These are phyloP conservation scores for Actias luna DNA, from an alignment of 2,888 invertebrate genomes.

Conservation along the genomic window DNA sequence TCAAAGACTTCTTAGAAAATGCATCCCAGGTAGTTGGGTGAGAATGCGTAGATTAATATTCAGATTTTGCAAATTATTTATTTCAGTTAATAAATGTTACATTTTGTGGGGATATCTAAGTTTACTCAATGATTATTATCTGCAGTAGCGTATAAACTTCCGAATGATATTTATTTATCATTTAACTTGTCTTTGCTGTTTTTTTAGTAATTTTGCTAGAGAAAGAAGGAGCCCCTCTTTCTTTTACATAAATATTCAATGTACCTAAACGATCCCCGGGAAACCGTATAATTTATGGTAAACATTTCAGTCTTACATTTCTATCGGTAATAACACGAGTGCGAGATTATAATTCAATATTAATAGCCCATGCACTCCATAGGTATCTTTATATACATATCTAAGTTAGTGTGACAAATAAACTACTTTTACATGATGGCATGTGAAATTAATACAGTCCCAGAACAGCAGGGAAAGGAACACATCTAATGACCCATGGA, in stretches of 20 bases:
- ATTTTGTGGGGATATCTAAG: not conserved
- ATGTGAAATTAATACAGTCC: not conserved
- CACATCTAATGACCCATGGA: not conserved
- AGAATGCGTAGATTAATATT: constrained; percentile 43
- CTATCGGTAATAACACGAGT: too few relatives aligned
- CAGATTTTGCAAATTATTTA: constrained; percentile 35
- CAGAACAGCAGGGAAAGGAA: not conserved
- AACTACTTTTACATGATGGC: not conserved
- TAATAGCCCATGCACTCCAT: not conserved
- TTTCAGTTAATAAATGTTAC: not conserved
- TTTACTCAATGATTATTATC: not conserved
- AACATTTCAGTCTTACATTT: not conserved
- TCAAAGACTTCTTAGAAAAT: constrained; percentile 59
- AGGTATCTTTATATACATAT: not conserved
- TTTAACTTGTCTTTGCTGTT: not conserved
- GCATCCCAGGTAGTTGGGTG: constrained; percentile 67
- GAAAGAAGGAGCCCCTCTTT: too few relatives aligned
- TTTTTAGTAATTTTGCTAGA: too few relatives aligned
- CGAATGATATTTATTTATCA: not conserved
- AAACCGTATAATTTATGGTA: not conserved
- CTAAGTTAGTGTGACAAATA: not conserved
- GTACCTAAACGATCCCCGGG: not conserved
- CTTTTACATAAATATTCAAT: not conserved
- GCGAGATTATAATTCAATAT: not conserved
- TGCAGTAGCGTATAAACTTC: not conserved